Base-by-base conservation (phyloP, 2,888 invertebrate species). In the Cristatella mucedo region DNA sequence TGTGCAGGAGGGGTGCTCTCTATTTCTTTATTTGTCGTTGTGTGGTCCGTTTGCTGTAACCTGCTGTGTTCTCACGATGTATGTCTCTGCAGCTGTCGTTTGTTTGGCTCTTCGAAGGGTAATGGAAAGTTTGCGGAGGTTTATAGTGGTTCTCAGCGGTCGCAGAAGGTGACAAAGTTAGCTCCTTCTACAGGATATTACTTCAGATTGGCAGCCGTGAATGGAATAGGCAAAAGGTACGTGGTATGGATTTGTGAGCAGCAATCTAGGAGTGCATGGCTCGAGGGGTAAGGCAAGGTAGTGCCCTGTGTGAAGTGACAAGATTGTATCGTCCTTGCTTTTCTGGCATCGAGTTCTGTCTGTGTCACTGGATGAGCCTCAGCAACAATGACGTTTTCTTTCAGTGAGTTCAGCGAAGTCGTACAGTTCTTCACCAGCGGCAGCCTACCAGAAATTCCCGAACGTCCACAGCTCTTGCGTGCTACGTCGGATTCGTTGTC, bases 121-220 rank as follows among this genome's bases (percentile, higher is more conserved):
- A 55, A 59, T 22, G 75, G 74, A 21, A 73, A 73, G 21, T 85
- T 77, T 68, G 71, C 71, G 2, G 84, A 84, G 64, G 68, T 80
- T 33, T 76, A 76, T 50, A 75, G 74, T 48, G 78, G 80, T 43
- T 74, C 77, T 59, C 75, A 75, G 44, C 78, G 79, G 54, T 81
- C 82, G 57, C 79, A 77, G 64, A 76, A 76, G 49, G 71, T 82
- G 43, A 73, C 73, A 52, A 79, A 80, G 59, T 72, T 87, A 45
- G 76, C 76, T 49, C 76, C 83, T 22, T 78, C 82, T 49, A 82
- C 83, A 2, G 69, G 75, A 43, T 85, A 86, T 66, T 74, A 75
- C 45, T 83, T 86, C 68, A 76, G 86, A 38, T 66, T 86, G 53
- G 78, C 81, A 30, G 85, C 83, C 49, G 74, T 80, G 43, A 86